Evolutionary conservation across 2,113 vertebrate species (phyloP).

Genomic region (Microtus richardsoni): DNA sequence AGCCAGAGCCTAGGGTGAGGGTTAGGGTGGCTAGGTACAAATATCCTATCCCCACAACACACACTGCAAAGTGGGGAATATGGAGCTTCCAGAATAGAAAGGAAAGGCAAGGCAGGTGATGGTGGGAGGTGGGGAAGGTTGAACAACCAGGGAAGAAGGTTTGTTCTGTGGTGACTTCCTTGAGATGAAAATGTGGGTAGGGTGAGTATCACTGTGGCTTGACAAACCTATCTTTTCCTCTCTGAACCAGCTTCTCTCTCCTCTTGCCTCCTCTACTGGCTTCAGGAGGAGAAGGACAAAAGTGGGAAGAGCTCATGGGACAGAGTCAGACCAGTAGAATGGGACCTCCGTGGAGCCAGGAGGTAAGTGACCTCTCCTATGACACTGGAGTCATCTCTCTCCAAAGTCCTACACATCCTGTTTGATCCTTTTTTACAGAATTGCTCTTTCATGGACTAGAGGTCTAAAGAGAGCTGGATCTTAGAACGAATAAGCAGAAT

Average conservation of each 20-base stretch:
- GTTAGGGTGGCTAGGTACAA: not conserved
- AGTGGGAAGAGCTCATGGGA: not conserved
- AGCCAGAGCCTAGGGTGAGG: not conserved
- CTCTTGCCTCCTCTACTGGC: not conserved
- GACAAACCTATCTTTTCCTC: not conserved
- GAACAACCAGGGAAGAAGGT: not conserved
- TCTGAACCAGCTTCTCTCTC: constrained; percentile 33
- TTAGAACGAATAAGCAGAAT: not conserved
- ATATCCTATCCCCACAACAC: not conserved
- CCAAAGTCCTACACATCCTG: not conserved
- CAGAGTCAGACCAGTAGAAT: not conserved
- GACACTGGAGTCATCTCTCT: not conserved
- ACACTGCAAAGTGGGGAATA: not conserved
- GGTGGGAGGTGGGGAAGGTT: not conserved
- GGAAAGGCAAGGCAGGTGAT: too few relatives aligned
- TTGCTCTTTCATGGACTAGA: not conserved
- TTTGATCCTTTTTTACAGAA: not conserved
- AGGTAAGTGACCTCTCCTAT: constrained; percentile 49
- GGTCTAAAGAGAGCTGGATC: rapidly evolving
- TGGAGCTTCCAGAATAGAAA: not conserved
- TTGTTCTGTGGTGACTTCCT: not conserved
- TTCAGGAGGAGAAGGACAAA: not conserved
- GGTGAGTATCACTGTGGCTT: too few relatives aligned
- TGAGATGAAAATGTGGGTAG: not conserved
- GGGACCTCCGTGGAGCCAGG: not conserved